Evolutionary conservation across 2,797 vertebrate species (phyloP).

Genomic region (Malurus splendens): DNA sequence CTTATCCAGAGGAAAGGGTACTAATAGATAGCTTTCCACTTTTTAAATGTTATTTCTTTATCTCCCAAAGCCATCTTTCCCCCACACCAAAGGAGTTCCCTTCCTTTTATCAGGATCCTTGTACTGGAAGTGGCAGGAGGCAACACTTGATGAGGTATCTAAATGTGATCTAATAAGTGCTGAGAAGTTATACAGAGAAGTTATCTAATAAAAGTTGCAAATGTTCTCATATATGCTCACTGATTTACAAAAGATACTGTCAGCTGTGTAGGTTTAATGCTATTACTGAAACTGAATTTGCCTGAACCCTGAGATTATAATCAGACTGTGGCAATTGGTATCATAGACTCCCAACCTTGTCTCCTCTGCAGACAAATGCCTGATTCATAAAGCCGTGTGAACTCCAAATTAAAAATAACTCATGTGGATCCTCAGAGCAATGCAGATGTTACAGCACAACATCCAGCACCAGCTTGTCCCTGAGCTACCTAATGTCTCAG

Average conservation of each 20-base stretch:
- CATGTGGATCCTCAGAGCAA: neutral
- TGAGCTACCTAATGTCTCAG: neutral
- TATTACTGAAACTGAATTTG: neutral
- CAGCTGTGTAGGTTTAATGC: neutral
- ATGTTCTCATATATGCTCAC: neutral
- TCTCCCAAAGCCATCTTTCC: neutral
- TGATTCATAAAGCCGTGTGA: neutral
- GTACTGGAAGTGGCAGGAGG: rapidly evolving
- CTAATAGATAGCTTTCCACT: neutral
- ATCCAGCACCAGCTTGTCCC: neutral
- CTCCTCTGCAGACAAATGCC: neutral
- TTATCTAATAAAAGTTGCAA: neutral
- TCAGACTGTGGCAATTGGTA: neutral
- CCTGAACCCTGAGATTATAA: neutral
- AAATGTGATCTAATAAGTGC: neutral
- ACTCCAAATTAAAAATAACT: neutral
- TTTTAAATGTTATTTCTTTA: neutral
- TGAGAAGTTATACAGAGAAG: neutral
- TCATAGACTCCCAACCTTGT: neutral
- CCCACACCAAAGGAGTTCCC: neutral
- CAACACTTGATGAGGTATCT: neutral
- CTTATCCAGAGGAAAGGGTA: neutral
- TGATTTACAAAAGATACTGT: neutral
- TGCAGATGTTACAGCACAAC: neutral
- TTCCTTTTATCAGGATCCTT: neutral